These are phyloP conservation scores for Atta texana DNA, from an alignment of 1,140 invertebrate genomes.

Conservation along the genomic window DNA sequence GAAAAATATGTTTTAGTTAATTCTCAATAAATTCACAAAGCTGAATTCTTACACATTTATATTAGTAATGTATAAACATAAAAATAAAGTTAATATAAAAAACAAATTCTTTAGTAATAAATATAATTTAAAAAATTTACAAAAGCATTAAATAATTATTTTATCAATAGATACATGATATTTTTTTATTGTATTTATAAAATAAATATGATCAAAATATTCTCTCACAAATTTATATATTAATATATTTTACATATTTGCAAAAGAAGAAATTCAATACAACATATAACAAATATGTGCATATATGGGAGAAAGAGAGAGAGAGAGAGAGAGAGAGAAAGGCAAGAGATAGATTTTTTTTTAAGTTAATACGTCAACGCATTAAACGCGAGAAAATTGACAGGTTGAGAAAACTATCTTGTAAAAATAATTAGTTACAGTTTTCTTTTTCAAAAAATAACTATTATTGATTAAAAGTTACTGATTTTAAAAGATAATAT, in stretches of 20 bases:
- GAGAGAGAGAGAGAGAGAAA: no score
- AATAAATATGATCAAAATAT: not conserved
- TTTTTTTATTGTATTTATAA: not conserved
- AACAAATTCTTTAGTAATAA: not conserved
- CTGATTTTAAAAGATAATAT: no score
- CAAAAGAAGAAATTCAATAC: conserved; percentile 1
- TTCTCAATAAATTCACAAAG: conserved; percentile 42
- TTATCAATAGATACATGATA: not conserved
- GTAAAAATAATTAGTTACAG: no score
- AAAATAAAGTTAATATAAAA: not conserved
- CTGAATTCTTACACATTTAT: not conserved
- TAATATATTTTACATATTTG: not conserved
- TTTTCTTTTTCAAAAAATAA: no score
- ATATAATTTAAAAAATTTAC: not conserved
- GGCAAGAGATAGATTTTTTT: no score
- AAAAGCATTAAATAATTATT: not conserved
- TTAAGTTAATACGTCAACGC: no score
- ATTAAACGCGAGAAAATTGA: no score
- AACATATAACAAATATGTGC: not conserved
- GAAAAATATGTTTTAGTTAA: conserved; percentile 67
- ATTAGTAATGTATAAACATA: not conserved
- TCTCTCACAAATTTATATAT: not conserved
- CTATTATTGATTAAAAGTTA: no score
- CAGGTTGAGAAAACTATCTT: no score
- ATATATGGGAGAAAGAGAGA: no score